Base-by-base conservation (phyloP, 2,113 vertebrate genomes). In the Meleagris gallopavo region DNA sequence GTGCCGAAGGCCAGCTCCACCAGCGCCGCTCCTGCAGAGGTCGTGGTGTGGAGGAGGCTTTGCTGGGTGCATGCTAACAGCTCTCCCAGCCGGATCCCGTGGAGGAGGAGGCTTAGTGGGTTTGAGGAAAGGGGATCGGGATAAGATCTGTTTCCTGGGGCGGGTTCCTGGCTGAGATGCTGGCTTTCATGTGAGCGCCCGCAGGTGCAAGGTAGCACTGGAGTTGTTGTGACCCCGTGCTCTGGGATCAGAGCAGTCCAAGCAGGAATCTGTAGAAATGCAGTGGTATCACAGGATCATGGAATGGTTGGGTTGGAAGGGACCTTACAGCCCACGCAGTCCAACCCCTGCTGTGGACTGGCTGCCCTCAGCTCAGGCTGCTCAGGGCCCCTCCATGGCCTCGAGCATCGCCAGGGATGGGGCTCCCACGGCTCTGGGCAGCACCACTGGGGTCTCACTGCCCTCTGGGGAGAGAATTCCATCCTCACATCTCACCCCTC, bases 51-150 rank as follows among this genome's bases (percentile, higher is more conserved):
- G 82, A 22, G 77, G 87, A 79, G 55, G 79, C 21, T 77, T 52
- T 8, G 0, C n/a, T 15, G 7, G 2, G n/a, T n/a, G 21, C 50
- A 24, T 29, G 52, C 15, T 0, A 0, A 0, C 55, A 67, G 89
- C 50, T 73, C 22, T 77, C 78, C 86, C 78, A 24, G 16, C 1
- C 1, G n/a, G 43, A 46, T 19, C 34, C 14, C 1, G 0, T 2
- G 34, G 74, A 72, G 54, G 34, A 64, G n/a, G 85, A 79, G 38
- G 22, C 40, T 81, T 14, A 5, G 29, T 50, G 79, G 60, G 1
- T 76, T 36, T 80, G 20, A 58, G 61, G 52, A 45, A 52, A 18
- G 46, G 7, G 29, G 64, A 58, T 3, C 3, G 54, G 7, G 32
- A 4, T 12, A 9, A 27, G 25, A 22, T 48, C 3, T 5, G 0